Evolutionary conservation across 2,888 invertebrate species (phyloP).

Genomic region (Chesias legatella): DNA sequence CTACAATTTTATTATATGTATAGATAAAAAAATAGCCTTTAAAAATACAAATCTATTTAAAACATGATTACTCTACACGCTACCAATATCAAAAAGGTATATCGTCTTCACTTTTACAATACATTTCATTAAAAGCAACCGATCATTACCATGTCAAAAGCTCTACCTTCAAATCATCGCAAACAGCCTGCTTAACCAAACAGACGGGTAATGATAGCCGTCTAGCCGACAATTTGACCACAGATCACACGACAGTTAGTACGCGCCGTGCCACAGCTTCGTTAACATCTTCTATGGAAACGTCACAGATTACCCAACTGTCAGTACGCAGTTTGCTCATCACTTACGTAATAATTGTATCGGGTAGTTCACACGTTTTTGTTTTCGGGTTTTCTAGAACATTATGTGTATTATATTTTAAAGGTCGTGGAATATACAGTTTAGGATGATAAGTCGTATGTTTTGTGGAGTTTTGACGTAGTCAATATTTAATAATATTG

Average conservation of each 20-base stretch:
- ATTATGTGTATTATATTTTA: conserved; percentile 23
- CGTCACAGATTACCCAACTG: too few relatives aligned
- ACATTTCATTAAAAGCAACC: conserved; percentile 10
- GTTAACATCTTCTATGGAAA: not conserved
- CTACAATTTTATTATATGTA: too few relatives aligned
- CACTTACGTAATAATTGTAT: conserved; percentile 30
- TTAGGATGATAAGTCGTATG: conserved; percentile 6
- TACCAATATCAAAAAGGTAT: conserved; percentile 10
- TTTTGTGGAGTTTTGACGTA: conserved; percentile 5
- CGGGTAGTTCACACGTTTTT: conserved; percentile 32
- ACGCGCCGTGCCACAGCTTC: not conserved
- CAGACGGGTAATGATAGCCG: conserved; percentile 27
- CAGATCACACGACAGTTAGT: too few relatives aligned
- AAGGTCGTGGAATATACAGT: conserved; percentile 10
- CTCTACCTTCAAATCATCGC: conserved; percentile 10
- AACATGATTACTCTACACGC: conserved; percentile 7
- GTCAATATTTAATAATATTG: too few relatives aligned
- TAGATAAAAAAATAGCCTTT: too few relatives aligned
- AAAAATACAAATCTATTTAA: too few relatives aligned
- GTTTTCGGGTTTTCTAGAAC: conserved; percentile 18
- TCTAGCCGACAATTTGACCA: conserved; percentile 13
- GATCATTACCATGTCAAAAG: conserved; percentile 12
- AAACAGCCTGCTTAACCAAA: conserved; percentile 15
- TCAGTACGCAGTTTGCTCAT: conserved; percentile 9
- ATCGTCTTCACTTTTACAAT: conserved; percentile 3